Percentiles rank a stretch among this genome's conserved stretches.
Evolutionary conservation across 2,888 invertebrate species (phyloP).

Genomic region (Sinohyriopsis cumingii): DNA sequence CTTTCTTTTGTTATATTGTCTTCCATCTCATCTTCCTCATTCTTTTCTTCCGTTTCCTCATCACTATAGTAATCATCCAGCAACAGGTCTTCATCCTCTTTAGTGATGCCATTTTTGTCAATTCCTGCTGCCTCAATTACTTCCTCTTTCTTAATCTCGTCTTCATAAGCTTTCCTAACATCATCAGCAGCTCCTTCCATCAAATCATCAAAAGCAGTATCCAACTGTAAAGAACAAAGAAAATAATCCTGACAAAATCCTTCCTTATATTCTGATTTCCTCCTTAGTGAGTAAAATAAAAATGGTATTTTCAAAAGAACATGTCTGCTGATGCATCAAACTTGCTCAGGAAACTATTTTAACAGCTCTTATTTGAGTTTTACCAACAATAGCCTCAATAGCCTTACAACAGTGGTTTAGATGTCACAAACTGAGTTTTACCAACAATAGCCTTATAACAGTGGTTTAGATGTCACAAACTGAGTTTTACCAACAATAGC

Average conservation of each 20-base stretch:
- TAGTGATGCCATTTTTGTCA: conserved; percentile 20
- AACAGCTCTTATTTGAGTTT: too few relatives aligned
- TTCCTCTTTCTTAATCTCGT: conserved; percentile 46
- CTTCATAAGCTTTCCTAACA: conserved; percentile 60
- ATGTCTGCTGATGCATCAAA: too few relatives aligned
- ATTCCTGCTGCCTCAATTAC: conserved; percentile 16
- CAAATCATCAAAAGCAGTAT: conserved; percentile 64
- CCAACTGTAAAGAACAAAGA: conserved; percentile 39
- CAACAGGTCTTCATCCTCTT: conserved; percentile 55
- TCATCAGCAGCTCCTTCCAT: conserved; percentile 59
- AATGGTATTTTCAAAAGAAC: too few relatives aligned
- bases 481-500: too few relatives aligned
- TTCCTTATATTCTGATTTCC: too few relatives aligned
- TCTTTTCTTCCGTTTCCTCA: conserved; percentile 54
- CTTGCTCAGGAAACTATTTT: too few relatives aligned
- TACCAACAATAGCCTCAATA: too few relatives aligned
- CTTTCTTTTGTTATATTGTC: conserved; percentile 67
- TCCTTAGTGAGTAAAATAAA: too few relatives aligned
- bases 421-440: too few relatives aligned
- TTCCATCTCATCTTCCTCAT: conserved; percentile 53
- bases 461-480: too few relatives aligned
- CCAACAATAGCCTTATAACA: too few relatives aligned
- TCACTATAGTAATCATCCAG: conserved; percentile 67
- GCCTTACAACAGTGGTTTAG: too few relatives aligned
- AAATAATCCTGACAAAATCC: conserved; percentile 1